Conservation (phyloP, 2,797 vertebrate species). For the Calcarius lapponicus region DNA sequence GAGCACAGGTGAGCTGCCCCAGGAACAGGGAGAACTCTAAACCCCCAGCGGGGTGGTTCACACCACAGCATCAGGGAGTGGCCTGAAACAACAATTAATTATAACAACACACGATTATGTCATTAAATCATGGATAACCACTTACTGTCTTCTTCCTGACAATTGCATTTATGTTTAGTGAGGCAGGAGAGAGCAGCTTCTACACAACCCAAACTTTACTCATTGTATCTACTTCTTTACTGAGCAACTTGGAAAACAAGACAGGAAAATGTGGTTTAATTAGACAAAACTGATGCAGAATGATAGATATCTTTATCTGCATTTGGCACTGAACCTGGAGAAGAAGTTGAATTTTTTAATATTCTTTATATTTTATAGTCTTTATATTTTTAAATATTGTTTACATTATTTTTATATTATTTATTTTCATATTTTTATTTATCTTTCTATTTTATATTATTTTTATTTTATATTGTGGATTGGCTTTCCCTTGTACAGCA, state of each 20-base stretch:
- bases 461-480: background rate
- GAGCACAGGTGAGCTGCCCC: background rate
- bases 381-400: background rate
- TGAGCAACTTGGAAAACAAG: background rate
- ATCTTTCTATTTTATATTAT: too few relatives aligned
- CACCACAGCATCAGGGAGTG: accelerated
- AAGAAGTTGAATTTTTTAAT: background rate
- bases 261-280: background rate
- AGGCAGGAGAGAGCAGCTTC: background rate
- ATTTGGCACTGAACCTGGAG: background rate
- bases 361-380: background rate
- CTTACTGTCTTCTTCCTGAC: background rate
- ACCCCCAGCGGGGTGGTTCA: background rate
- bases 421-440: too few relatives aligned
- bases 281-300: background rate
- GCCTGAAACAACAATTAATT: background rate
- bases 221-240: background rate
- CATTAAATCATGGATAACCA: background rate
- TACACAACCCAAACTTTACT: background rate
- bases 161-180: accelerated
- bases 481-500: background rate
- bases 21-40: background rate
- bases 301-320: background rate
- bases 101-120: background rate
- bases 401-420: too few relatives aligned